A percentile compares a stretch with the other conserved stretches of the same genome.
Evolutionary conservation across 2,888 invertebrate species (phyloP).

Genomic region (Agriopis leucophaearia): DNA sequence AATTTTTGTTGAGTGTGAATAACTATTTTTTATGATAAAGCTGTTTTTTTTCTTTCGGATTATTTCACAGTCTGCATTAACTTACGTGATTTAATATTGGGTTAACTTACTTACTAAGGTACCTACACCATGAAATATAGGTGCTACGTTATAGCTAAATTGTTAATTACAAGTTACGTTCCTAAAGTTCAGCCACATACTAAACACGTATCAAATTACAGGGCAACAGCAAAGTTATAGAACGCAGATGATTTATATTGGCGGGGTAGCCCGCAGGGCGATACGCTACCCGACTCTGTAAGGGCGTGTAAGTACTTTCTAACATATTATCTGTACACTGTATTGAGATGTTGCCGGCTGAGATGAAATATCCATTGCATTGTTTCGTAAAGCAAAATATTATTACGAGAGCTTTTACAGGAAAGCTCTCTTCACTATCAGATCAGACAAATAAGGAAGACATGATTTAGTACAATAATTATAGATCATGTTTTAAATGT

Average conservation of each 20-base stretch:
- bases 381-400: neutral
- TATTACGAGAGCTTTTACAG: neutral
- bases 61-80: no score
- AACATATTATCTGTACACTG: constrained; percentile 20
- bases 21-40: no score
- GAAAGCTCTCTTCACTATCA: neutral
- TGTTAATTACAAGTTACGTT: constrained; percentile 43
- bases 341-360: constrained; percentile 14
- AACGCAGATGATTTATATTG: constrained; percentile 73
- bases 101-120: no score
- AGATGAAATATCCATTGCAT: neutral
- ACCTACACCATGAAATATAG: neutral
- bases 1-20: no score
- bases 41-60: no score
- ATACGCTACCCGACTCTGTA: constrained; percentile 47
- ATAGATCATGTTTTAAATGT: no score
- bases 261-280: constrained; percentile 67
- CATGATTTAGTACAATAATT: no score
- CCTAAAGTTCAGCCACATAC: constrained; percentile 47
- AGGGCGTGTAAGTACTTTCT: constrained; percentile 30
- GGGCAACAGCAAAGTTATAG: constrained; percentile 70
- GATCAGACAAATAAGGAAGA: no score
- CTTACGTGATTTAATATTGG: no score
- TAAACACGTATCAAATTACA: constrained; percentile 71
- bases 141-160: neutral